phyloP scores from a whole-genome alignment of 2,113 vertebrate genomes.

The Stegastes partitus region DNA sequence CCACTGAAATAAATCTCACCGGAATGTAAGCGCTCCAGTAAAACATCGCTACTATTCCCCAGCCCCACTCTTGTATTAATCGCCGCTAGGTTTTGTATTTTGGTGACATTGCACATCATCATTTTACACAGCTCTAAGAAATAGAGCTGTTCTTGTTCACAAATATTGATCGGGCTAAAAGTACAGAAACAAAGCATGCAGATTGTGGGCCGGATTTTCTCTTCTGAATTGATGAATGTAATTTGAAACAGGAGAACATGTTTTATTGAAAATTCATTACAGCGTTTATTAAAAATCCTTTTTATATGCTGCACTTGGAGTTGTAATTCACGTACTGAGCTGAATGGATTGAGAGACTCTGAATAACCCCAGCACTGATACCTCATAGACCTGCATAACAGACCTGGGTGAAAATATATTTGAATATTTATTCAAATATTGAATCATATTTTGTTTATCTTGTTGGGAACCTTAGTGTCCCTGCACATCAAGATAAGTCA shows the following conservation, averaged over 20 bases:
- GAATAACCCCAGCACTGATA: conserved; percentile 28
- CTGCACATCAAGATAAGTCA: conserved; percentile 23
- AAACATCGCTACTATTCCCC: conserved; percentile 23
- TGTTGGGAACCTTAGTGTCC: conserved; percentile 22
- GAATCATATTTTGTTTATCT: conserved; percentile 28
- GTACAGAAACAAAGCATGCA: neutral
- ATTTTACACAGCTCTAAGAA: conserved; percentile 25
- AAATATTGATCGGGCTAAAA: conserved; percentile 30
- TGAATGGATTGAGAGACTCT: conserved; percentile 23
- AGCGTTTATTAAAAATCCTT: neutral
- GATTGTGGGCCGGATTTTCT: conserved; percentile 9
- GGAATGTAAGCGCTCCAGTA: conserved; percentile 35
- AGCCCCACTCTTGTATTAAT: conserved; percentile 21
- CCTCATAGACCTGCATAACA: conserved; percentile 12
- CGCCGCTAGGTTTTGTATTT: conserved; percentile 4
- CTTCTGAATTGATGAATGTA: conserved; percentile 11
- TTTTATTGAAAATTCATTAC: conserved; percentile 12
- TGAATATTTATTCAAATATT: conserved; percentile 54
- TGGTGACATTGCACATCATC: conserved; percentile 6
- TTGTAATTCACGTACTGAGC: conserved; percentile 11
- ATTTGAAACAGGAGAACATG: neutral
- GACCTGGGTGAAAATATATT: conserved; percentile 50
- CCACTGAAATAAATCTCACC: conserved; percentile 20
- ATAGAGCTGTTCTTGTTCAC: conserved; percentile 26
- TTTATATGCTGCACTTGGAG: neutral